phyloP scores from a whole-genome alignment of 2,888 invertebrate species.

The Asteroscopus sphinx region DNA sequence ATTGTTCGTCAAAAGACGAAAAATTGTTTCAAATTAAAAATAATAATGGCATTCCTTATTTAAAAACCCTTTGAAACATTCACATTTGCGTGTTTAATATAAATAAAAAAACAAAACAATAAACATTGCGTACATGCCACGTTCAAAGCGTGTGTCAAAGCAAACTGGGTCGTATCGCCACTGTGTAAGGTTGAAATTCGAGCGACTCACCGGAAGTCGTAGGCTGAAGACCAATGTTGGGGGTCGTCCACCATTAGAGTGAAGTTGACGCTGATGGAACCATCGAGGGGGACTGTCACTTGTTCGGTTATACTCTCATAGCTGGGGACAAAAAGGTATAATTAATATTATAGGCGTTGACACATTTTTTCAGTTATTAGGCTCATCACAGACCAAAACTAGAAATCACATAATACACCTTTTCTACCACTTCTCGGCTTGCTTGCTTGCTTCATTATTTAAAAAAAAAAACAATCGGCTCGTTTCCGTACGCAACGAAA shows the following conservation, averaged over 20 bases:
- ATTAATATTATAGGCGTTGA: background rate
- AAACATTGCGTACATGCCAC: conserved; percentile 41
- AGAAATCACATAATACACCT: too few species aligned
- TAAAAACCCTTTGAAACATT: conserved; percentile 27
- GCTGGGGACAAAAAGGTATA: conserved; percentile 68
- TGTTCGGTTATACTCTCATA: conserved; percentile 91
- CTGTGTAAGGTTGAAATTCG: conserved; percentile 37
- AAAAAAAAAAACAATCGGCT: too few species aligned
- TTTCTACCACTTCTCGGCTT: too few species aligned
- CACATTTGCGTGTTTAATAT: conserved; percentile 38
- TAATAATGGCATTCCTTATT: conserved; percentile 14
- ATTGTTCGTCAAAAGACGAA: background rate
- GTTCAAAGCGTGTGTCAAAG: conserved; percentile 40
- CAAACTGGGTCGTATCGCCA: conserved; percentile 28
- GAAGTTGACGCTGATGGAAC: conserved; percentile 92
- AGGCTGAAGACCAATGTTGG: conserved; percentile 95
- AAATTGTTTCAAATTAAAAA: background rate
- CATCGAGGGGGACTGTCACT: conserved; percentile 90
- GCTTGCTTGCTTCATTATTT: too few species aligned
- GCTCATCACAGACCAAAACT: too few species aligned
- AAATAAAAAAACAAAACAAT: conserved; percentile 38
- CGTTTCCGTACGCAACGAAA: too few species aligned
- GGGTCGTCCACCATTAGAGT: conserved; percentile 95
- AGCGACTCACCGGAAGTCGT: conserved; percentile 92
- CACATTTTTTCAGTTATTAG: too few species aligned